phyloP scores from a whole-genome alignment of 2,797 vertebrate genomes.

The Parambassis ranga region DNA sequence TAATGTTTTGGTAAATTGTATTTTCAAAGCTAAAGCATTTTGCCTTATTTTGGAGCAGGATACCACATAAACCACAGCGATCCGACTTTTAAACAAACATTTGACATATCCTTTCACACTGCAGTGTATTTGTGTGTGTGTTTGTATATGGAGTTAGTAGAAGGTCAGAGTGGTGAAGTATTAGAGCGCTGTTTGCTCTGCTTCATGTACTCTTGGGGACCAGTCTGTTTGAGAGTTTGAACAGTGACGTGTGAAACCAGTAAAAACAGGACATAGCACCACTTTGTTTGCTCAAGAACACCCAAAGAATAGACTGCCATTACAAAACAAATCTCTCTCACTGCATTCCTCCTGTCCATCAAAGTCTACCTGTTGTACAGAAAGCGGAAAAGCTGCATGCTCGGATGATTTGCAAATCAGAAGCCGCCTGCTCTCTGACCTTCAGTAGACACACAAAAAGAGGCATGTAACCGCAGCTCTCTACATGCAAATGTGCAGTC shows the following conservation, averaged over 20 bases:
- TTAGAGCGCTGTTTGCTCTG: slow-evolving; percentile 71
- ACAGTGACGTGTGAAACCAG: slow-evolving; percentile 77
- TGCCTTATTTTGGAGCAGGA: background rate
- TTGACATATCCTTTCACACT: slow-evolving; percentile 19
- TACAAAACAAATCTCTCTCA: slow-evolving; percentile 68
- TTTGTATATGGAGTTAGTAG: slow-evolving; percentile 63
- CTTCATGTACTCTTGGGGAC: slow-evolving; percentile 60
- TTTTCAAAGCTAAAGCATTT: too few species aligned
- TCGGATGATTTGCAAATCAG: slow-evolving; percentile 50
- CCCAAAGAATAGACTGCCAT: slow-evolving; percentile 68
- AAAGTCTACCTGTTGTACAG: slow-evolving; percentile 66
- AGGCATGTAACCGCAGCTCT: slow-evolving; percentile 15
- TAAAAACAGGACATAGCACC: slow-evolving; percentile 77
- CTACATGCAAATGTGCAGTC: background rate
- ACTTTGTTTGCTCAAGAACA: slow-evolving; percentile 74
- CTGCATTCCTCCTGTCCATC: slow-evolving; percentile 73
- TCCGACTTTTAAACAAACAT: slow-evolving; percentile 1
- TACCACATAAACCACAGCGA: background rate
- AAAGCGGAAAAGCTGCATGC: slow-evolving; percentile 39
- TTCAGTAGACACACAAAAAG: background rate
- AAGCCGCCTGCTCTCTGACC: slow-evolving; percentile 19
- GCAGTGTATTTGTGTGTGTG: slow-evolving; percentile 36
- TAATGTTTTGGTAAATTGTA: too few species aligned
- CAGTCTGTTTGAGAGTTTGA: slow-evolving; percentile 75
- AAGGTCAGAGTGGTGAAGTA: slow-evolving; percentile 74